Evolutionary conservation across 2,797 vertebrate genomes (phyloP), one percentile per base, ranked within the genome.

Genomic region (Thaleichthys pacificus): DNA sequence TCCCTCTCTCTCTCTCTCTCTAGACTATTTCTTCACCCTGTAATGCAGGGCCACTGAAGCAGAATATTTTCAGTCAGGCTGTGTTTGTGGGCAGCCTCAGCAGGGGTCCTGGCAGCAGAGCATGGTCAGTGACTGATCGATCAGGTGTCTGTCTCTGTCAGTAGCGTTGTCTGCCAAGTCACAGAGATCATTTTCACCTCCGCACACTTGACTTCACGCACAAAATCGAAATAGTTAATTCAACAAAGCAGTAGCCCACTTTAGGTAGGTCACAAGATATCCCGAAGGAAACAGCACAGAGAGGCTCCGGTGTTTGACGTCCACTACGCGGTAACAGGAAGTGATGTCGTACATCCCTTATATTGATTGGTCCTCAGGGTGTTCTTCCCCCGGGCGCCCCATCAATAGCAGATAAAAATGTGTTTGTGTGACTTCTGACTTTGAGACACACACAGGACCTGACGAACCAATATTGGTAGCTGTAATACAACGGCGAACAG

Each of bases 171-270:
- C 17, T 63, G 30, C 61, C 61, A 63, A 38, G 61, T 64, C 26
- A 35, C 61, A 47, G 7, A 28, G 21, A 67, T 47, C 42, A 32
- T 62, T 30, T 15, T 12, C 26, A 15, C 22, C n/a, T 30, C 47
- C 47, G 24, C 47, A 68, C 49, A 56, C 42, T 56, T 26, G 26
- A 24, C 9, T 24, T n/a, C 49, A 67, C 21, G 51, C 66, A 30
- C 66, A 54, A 47, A 57, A 61, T 47, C 21, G 22, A 8, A 11
- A 58, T 22, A 14, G 68, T 49, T 61, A 61, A 68, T 82, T 87
- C 68, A 84, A 86, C 86, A 79, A 84, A 5, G 75, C 66, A 79
- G 66, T 75, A 77, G 61, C 73, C 75, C 69, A 58, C 32, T 61
- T 66, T 42, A 68, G 12, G 62, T 19, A 67, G 24, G 14, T 61